Conservation (phyloP, 2,113 vertebrate species). For the Andinoacara biseriatus region DNA sequence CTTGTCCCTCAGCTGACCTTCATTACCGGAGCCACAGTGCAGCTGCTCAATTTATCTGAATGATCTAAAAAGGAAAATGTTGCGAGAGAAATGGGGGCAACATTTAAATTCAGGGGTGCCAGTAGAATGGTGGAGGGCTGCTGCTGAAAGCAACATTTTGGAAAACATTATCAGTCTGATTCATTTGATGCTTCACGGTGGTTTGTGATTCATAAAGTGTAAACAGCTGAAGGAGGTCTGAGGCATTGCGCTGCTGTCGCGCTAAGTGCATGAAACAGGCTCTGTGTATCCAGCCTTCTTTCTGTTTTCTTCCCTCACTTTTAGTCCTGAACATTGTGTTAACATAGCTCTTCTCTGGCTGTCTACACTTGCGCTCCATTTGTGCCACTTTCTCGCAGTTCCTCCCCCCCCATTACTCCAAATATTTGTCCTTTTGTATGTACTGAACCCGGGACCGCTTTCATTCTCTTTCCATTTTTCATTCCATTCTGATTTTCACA, state of each 20-base stretch:
- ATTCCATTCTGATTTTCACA: background rate
- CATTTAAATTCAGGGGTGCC: background rate
- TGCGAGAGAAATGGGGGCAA: background rate
- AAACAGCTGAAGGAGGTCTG: conserved; percentile 41
- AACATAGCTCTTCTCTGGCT: background rate
- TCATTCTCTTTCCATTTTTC: background rate
- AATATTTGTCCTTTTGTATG: background rate
- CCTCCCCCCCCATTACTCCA: background rate
- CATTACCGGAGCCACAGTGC: background rate
- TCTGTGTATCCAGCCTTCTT: background rate
- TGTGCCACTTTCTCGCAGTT: background rate
- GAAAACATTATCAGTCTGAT: conserved; percentile 13
- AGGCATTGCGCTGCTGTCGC: conserved; percentile 9
- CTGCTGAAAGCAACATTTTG: conserved; percentile 7
- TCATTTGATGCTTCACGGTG: conserved; percentile 34
- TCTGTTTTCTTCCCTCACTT: background rate
- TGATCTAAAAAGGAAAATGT: conserved; percentile 14
- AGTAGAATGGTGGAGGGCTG: background rate
- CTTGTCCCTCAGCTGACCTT: conserved; percentile 15
- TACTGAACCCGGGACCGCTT: background rate
- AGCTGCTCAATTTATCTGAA: conserved; percentile 2
- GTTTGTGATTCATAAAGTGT: conserved; percentile 38
- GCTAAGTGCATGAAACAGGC: background rate
- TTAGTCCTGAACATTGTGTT: background rate
- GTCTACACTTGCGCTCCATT: background rate